These are phyloP conservation scores for Coptodon bakossiorum DNA, from an alignment of 2,113 vertebrate genomes.

Conservation along the genomic window DNA sequence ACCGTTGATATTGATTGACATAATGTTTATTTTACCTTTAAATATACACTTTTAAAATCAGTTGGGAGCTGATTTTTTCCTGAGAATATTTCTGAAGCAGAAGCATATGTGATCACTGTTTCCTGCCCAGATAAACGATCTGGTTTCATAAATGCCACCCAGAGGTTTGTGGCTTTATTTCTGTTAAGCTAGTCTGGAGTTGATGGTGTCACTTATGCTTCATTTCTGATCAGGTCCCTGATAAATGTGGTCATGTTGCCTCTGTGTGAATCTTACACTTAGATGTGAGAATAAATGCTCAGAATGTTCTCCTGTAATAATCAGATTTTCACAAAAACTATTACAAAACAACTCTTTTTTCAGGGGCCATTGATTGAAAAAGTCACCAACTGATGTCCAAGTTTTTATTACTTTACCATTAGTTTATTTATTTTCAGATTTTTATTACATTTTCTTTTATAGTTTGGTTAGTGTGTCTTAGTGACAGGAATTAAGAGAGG, in stretches of 20 bases:
- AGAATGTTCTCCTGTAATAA: not conserved
- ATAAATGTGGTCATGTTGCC: conserved; percentile 1
- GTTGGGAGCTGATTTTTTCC: not conserved
- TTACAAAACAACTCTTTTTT: not conserved
- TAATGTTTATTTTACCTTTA: not conserved
- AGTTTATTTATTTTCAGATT: not conserved
- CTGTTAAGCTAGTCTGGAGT: not conserved
- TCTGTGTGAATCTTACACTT: not conserved
- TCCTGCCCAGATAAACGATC: conserved; percentile 37
- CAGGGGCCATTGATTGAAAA: not conserved
- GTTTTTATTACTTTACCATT: not conserved
- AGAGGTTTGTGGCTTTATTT: conserved; percentile 26
- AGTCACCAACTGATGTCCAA: not conserved
- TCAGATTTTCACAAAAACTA: not conserved
- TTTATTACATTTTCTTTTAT: not conserved
- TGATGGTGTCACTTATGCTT: not conserved
- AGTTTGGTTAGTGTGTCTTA: not conserved
- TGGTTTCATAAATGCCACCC: not conserved
- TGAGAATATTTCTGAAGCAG: not conserved
- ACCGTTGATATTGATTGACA: not conserved
- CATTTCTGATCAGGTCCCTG: not conserved
- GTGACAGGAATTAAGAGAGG: not conserved
- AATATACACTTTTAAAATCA: not conserved
- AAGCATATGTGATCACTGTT: not conserved
- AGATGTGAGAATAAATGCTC: not conserved